Evolutionary conservation across 2,113 vertebrate species (phyloP).

Genomic region (Megaceryle torquata): DNA sequence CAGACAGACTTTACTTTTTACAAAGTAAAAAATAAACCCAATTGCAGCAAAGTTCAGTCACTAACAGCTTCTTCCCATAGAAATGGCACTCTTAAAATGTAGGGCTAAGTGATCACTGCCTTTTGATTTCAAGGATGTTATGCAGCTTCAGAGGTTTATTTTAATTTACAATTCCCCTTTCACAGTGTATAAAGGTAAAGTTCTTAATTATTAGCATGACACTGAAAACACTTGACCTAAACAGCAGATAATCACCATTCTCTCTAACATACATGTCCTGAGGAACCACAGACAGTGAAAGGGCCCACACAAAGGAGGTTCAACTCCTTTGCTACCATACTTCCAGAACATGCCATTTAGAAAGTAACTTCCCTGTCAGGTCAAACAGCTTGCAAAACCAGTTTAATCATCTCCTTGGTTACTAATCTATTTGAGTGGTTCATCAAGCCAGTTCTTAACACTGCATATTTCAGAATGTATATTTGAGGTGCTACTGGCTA

Average conservation of each 20-base stretch:
- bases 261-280: not conserved
- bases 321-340: not conserved
- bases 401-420: conserved; percentile 57
- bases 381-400: conserved; percentile 58
- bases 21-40: not conserved
- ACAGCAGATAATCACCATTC: not conserved
- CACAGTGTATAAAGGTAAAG: not conserved
- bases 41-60: not conserved
- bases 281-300: not conserved
- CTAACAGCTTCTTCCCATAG: not conserved
- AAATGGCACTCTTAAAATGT: rapidly evolving
- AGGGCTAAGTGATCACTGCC: not conserved
- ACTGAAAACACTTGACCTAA: not conserved
- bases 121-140: not conserved
- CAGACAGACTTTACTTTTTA: not conserved
- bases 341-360: not conserved
- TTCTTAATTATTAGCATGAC: not conserved
- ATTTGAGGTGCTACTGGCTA: not conserved
- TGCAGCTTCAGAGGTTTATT: not conserved
- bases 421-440: conserved; percentile 36
- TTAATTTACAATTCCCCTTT: not conserved
- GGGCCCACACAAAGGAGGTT: not conserved
- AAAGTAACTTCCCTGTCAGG: conserved; percentile 9
- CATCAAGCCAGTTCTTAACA: not conserved
- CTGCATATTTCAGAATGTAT: not conserved